A percentile compares a stretch with the other conserved stretches of the same genome.
phyloP scores from a whole-genome alignment of 2,113 vertebrate genomes.

The Butorides virescens region DNA sequence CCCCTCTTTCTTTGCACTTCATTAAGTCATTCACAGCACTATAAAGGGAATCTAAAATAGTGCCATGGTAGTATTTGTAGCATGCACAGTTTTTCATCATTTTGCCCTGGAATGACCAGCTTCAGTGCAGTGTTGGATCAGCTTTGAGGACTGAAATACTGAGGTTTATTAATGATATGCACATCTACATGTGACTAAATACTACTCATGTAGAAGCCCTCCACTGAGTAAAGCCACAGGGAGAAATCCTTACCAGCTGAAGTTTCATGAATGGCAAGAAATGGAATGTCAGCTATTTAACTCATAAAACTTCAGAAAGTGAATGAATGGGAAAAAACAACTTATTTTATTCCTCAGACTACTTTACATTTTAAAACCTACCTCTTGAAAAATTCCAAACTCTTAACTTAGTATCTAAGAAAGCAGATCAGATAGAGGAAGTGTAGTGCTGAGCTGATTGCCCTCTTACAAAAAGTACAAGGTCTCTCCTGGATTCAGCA shows the following conservation, averaged over 20 bases:
- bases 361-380: not conserved
- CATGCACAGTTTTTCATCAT: not conserved
- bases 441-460: not conserved
- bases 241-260: not conserved
- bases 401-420: not conserved
- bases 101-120: not conserved
- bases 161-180: not conserved
- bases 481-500: not conserved
- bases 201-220: not conserved
- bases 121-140: not conserved
- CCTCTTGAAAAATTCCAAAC: not conserved
- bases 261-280: not conserved
- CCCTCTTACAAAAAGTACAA: not conserved
- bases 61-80: not conserved
- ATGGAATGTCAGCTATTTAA: not conserved
- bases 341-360: not conserved
- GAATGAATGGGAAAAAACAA: not conserved
- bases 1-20: slow-evolving; percentile 20
- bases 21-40: slow-evolving; percentile 12
- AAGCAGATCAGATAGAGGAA: not conserved
- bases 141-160: not conserved
- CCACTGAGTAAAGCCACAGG: not conserved
- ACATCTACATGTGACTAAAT: not conserved
- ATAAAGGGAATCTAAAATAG: slow-evolving; percentile 25
- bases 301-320: not conserved